phyloP scores from a whole-genome alignment of 2,113 vertebrate species.

The Semicossyphus pulcher region DNA sequence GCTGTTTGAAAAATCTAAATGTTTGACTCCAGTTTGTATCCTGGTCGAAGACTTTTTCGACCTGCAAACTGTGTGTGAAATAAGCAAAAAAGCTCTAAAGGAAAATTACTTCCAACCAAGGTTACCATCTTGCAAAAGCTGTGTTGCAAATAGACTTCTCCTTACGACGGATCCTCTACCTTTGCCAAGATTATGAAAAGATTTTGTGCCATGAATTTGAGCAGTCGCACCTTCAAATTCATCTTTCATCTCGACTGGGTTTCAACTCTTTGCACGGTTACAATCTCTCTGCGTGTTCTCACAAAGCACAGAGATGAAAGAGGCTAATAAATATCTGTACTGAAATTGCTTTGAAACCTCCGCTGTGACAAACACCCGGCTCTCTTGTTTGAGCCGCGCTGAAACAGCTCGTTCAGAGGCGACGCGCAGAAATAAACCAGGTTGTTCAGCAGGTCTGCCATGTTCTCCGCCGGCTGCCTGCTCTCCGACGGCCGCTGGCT shows the following conservation, averaged over 20 bases:
- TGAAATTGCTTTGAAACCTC: constrained; percentile 5
- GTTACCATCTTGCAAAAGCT: background rate
- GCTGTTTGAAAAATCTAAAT: no score
- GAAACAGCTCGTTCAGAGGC: constrained; percentile 17
- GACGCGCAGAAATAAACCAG: constrained; percentile 9
- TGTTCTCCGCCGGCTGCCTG: constrained; percentile 27
- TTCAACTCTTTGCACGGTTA: background rate
- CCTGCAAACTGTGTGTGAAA: background rate
- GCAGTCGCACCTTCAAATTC: background rate
- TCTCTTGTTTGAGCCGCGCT: constrained; percentile 8
- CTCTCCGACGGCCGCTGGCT: constrained; percentile 8
- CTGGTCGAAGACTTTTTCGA: no score
- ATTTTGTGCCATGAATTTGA: background rate
- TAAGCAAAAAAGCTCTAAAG: background rate
- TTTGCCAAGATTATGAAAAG: background rate
- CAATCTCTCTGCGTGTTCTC: background rate
- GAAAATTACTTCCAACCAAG: background rate
- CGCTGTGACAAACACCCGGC: constrained; percentile 11
- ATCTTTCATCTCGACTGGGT: constrained; percentile 10
- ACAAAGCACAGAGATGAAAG: background rate
- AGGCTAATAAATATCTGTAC: background rate
- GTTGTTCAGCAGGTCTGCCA: constrained; percentile 15
- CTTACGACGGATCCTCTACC: no score
- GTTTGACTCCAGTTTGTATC: no score
- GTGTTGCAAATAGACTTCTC: no score